Conservation (phyloP, 1,140 invertebrate species). For the Drosophila rufa region DNA sequence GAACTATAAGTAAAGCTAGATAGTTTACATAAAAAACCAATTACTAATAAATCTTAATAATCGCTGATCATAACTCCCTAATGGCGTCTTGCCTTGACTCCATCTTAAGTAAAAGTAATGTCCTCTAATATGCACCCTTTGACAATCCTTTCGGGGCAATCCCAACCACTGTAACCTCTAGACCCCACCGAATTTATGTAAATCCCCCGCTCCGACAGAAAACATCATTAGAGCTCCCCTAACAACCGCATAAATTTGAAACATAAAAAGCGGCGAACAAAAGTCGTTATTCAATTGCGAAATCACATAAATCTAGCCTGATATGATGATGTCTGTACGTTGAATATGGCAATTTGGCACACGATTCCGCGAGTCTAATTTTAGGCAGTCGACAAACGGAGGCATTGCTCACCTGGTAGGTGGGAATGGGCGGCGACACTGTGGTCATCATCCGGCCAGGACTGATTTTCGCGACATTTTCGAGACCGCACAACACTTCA, state of each 20-base stretch:
- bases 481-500: conserved; percentile 86
- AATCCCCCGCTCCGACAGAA: conserved; percentile 35
- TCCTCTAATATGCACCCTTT: conserved; percentile 9
- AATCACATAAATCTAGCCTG: conserved; percentile 51
- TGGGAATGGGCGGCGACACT: conserved; percentile 8
- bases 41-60: neutral
- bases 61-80: neutral
- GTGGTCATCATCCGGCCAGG: neutral
- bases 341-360: conserved; percentile 69
- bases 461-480: neutral
- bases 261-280: conserved; percentile 52
- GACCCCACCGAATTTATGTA: conserved; percentile 36
- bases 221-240: conserved; percentile 59
- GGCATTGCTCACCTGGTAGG: conserved; percentile 44
- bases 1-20: neutral
- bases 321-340: conserved; percentile 24
- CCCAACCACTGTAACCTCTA: conserved; percentile 22
- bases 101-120: neutral
- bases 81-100: neutral
- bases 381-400: conserved; percentile 14
- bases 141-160: neutral
- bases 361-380: conserved; percentile 56
- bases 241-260: conserved; percentile 81
- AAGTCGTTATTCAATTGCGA: conserved; percentile 49
- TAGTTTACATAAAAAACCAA: no score